phyloP scores from a whole-genome alignment of 1,140 invertebrate genomes.

The Drosophila lowei region DNA sequence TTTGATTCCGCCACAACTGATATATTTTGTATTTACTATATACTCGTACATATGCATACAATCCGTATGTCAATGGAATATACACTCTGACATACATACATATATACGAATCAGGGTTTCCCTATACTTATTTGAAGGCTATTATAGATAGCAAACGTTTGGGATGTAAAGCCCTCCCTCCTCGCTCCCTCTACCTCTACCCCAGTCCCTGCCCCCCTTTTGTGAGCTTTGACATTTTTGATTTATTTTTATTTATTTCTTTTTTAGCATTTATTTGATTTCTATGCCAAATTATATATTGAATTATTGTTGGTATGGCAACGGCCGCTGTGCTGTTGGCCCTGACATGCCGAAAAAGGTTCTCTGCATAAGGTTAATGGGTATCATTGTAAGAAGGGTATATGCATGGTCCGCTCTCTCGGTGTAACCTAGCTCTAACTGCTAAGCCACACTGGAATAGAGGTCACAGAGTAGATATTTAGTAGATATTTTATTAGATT shows the following conservation, averaged over 20 bases:
- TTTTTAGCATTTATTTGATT: constrained; percentile 51
- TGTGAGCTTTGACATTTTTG: constrained; percentile 22
- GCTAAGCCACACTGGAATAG: too few species aligned
- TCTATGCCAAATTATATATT: constrained; percentile 44
- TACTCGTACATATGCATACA: not conserved
- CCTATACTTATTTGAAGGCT: not conserved
- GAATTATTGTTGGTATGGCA: constrained; percentile 52
- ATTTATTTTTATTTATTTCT: constrained; percentile 42
- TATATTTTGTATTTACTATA: not conserved
- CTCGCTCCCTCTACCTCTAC: not conserved
- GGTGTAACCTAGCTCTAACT: too few species aligned
- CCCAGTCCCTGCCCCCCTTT: not conserved
- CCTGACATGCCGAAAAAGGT: constrained; percentile 15
- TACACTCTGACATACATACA: too few species aligned
- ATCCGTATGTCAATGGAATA: too few species aligned
- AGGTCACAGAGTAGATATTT: too few species aligned
- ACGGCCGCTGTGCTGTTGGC: not conserved
- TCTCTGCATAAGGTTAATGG: not conserved
- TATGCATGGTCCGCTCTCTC: too few species aligned
- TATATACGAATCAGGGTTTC: too few species aligned
- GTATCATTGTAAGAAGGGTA: not conserved
- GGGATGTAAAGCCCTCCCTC: constrained; percentile 2
- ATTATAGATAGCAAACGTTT: constrained; percentile 46
- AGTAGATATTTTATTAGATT: too few species aligned
- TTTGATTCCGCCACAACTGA: constrained; percentile 44